phyloP scores from a whole-genome alignment of 2,113 vertebrate species.

The Todiramphus saurophagus region DNA sequence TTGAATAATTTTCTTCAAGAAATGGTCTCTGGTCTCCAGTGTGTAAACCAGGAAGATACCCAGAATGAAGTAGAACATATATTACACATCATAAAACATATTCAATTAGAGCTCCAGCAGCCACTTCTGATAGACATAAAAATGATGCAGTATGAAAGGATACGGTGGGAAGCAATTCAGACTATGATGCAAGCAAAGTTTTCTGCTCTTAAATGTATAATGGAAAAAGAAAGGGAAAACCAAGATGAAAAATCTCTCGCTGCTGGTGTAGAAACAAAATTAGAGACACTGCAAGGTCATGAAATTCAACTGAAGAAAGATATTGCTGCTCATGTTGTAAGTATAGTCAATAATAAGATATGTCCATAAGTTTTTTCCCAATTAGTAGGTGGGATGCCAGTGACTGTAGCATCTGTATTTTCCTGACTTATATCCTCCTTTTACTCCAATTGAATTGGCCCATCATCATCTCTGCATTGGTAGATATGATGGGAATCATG shows the following conservation, averaged over 20 bases:
- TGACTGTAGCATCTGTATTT: neutral
- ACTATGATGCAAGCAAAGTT: slow-evolving; percentile 75
- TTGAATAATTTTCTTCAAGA: slow-evolving; percentile 69
- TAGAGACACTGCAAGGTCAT: slow-evolving; percentile 59
- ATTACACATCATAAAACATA: slow-evolving; percentile 66
- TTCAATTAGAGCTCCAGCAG: slow-evolving; percentile 72
- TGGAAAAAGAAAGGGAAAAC: slow-evolving; percentile 28
- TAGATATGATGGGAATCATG: neutral
- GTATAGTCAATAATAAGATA: slow-evolving; percentile 43
- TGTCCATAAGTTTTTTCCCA: neutral
- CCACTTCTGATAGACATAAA: slow-evolving; percentile 60
- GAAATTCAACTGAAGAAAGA: slow-evolving; percentile 68
- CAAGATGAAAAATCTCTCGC: neutral
- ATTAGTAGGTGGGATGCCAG: neutral
- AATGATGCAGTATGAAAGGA: slow-evolving; percentile 70
- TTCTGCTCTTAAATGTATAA: slow-evolving; percentile 63
- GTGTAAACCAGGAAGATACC: slow-evolving; percentile 62
- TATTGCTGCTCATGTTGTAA: slow-evolving; percentile 80
- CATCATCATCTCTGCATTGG: neutral
- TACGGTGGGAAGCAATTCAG: slow-evolving; percentile 73
- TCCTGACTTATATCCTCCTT: neutral
- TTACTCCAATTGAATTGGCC: neutral
- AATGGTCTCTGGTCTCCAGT: slow-evolving; percentile 68
- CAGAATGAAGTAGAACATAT: slow-evolving; percentile 68
- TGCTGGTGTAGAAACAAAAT: neutral